Percentiles rank a stretch among this genome's conserved stretches.
Conservation (phyloP, 2,888 invertebrate species). For the Philhelius pedissequus region DNA sequence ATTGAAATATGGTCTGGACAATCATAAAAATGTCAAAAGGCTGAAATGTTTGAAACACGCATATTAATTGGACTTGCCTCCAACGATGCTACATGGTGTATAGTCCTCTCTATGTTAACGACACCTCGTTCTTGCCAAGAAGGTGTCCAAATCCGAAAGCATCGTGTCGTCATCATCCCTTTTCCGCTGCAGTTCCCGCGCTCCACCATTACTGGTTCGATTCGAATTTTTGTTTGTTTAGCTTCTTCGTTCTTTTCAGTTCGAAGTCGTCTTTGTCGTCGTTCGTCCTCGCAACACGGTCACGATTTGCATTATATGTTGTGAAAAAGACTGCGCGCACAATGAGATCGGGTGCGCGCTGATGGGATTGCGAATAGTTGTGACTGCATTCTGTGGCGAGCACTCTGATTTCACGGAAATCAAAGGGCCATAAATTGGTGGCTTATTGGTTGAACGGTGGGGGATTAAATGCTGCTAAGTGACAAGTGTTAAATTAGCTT, state of each 20-base stretch:
- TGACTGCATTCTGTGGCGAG: conserved; percentile 31
- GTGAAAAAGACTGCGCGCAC: conserved; percentile 30
- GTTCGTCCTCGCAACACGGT: conserved; percentile 16
- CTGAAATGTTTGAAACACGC: conserved; percentile 69
- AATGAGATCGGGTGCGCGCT: conserved; percentile 23
- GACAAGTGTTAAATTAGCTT: conserved; percentile 72
- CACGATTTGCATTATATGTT: conserved; percentile 64
- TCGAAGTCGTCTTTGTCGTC: background rate
- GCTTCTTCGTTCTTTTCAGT: conserved; percentile 23
- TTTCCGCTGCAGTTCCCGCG: background rate
- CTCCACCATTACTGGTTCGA: background rate
- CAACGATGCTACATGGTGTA: conserved; percentile 57
- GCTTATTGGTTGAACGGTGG: conserved; percentile 70
- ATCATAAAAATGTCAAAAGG: conserved; percentile 69
- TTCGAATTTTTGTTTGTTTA: conserved; percentile 61
- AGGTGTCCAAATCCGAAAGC: conserved; percentile 30
- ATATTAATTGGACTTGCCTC: conserved; percentile 69
- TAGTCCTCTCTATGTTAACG: conserved; percentile 32
- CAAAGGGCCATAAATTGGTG: conserved; percentile 70
- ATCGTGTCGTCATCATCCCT: background rate
- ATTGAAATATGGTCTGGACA: conserved; percentile 67
- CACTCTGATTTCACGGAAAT: conserved; percentile 68
- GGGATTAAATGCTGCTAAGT: conserved; percentile 69
- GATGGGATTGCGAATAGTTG: conserved; percentile 50
- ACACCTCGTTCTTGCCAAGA: conserved; percentile 28